A percentile compares a stretch with the other conserved stretches of the same genome.
Evolutionary conservation across 2,113 vertebrate species (phyloP).

Genomic region (Notothenia coriiceps): DNA sequence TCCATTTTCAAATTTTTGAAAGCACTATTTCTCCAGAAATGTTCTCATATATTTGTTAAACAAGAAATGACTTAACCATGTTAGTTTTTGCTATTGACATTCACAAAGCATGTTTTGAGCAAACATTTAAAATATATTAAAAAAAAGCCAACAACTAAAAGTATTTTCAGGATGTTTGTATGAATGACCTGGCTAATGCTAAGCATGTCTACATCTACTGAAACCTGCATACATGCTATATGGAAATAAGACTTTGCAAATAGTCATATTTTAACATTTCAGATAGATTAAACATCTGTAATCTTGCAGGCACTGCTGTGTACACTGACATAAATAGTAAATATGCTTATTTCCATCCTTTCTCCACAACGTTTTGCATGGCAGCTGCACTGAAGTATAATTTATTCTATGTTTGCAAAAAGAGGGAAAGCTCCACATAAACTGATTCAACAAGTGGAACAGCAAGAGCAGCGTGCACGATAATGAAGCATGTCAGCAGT

Average conservation of each 20-base stretch:
- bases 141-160: not conserved
- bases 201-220: not conserved
- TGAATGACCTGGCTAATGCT: too few species aligned
- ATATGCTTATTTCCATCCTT: slow-evolving; percentile 8
- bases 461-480: not conserved
- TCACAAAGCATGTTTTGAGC: not conserved
- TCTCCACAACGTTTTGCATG: not conserved
- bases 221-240: not conserved
- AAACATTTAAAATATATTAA: not conserved
- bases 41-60: not conserved
- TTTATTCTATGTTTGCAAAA: slow-evolving; percentile 7
- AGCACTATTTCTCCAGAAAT: not conserved
- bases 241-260: not conserved
- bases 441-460: slow-evolving; percentile 30
- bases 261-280: not conserved
- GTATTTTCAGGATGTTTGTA: not conserved
- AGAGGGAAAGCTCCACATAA: not conserved
- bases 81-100: not conserved
- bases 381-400: not conserved
- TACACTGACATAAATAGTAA: not conserved
- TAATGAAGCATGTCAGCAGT: slow-evolving; percentile 18
- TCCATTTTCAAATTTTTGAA: not conserved
- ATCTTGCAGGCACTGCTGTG: not conserved
- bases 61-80: not conserved
- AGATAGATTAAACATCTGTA: not conserved